Evolutionary conservation across 2,113 vertebrate species (phyloP).

Genomic region (Ictidomys tridecemlineatus): DNA sequence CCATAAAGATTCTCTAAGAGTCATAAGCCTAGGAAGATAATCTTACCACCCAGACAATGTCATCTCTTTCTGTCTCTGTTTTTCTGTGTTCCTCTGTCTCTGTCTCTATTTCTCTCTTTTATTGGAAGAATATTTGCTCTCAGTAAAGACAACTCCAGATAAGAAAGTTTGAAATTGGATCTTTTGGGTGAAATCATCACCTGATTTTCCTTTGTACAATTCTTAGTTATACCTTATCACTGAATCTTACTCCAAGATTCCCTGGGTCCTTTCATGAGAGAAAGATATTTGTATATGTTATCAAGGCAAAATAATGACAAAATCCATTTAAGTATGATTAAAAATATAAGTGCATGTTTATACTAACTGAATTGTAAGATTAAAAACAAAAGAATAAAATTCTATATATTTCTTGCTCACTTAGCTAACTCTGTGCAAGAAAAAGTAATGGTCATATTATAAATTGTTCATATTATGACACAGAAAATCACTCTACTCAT

Average conservation of each 20-base stretch:
- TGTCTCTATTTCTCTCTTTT: not conserved
- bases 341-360: not conserved
- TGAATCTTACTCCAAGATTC: not conserved
- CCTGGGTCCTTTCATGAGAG: not conserved
- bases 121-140: not conserved
- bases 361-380: not conserved
- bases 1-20: not conserved
- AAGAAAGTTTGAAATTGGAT: not conserved
- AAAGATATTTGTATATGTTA: not conserved
- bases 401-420: not conserved
- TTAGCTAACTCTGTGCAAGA: not conserved
- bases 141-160: not conserved
- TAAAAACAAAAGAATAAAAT: not conserved
- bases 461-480: not conserved
- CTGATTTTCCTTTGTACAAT: not conserved
- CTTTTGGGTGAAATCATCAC: not conserved
- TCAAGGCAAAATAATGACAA: not conserved
- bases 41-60: not conserved
- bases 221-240: not conserved
- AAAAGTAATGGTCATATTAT: not conserved
- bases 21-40: not conserved
- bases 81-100: no score
- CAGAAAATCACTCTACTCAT: not conserved
- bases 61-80: no score
- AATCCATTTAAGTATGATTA: not conserved